Evolutionary conservation across 2,888 invertebrate species (phyloP), one percentile per base, ranked within the genome.

Genomic region (Cartodere bifasciata): DNA sequence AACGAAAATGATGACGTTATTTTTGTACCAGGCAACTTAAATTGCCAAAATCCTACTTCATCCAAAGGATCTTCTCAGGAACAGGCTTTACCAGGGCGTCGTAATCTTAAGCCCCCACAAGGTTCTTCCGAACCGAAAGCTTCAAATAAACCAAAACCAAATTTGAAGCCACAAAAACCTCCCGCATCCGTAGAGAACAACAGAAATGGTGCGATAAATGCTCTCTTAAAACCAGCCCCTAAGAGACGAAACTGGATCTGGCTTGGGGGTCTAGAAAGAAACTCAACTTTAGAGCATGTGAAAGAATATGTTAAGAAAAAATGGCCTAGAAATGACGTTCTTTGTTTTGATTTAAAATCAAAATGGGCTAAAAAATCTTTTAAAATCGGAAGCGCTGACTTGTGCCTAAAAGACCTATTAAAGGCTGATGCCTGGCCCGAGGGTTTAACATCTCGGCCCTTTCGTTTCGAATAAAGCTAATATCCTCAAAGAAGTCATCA

Each of bases 261-360:
- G 28, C 6, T 28, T 4, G 28, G 16, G 5, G 16, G 16, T 4
- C 10, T 28, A 4, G 10, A 28, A 14, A 17, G 11, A 12, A 16
- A 7, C 11, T 10, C 28, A 16, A 28, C 28, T 16, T 16, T 28
- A 6, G 28, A 28, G 12, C 16, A 28, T 16, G 20, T 28, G 12
- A 28, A 4, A 28, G 4, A 10, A 6, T 28, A 28, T 16, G 16
- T 11, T 3, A 11, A 15, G 10, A 16, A 9, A n/a, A 28, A 16
- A 28, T 16, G 28, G 28, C 16, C 10, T 11, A 16, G 20, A 6
- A 28, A 16, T 9, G 16, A 28, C 5, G 16, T 28, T 11, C 28
- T 28, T 16, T 28, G 16, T 16, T 28, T 27, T 16, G 27, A 27
- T 13, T 13, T 27, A 11, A 27, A 27, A 27, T 15, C 27, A 14